Base-by-base conservation (phyloP, 2,888 invertebrate species). In the Epinotia brunnichana region DNA sequence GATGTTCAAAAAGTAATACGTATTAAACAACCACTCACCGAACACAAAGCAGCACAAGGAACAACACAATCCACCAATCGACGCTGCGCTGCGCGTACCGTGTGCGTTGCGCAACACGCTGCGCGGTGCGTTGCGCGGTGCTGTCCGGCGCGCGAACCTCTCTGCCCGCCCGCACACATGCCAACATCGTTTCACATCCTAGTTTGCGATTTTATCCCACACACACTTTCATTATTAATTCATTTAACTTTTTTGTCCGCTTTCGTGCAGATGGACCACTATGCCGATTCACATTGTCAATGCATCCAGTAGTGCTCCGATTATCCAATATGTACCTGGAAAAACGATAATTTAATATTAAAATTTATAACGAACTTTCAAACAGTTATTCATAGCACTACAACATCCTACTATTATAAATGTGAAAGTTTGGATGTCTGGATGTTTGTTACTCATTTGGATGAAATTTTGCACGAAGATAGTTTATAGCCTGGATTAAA, bases 171-270 rank as follows among this genome's bases (percentile, higher is more conserved):
- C 89, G 88, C 85, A 84, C 87, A 81, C 91, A 90, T 91, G 77
- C 87, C 84, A 85, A 84, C 91, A 92, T 92, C 83, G 82, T 87
- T 81, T 92, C 87, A 91, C 91, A 92, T 92, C 90, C 86, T 90
- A 84, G 79, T 83, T 83, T 81, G 77, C 77, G 78, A 78, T 77
- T 79, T 81, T 83, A 85, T 84, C 82, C 80, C 75, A 79, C 82
- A 82, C 81, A 82, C 85, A 85, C 84, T 77, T 77, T 77, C 76
- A 75, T 75, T 77, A 73, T 75, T 41, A 41, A 54, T 41, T 66
- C 15, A 15, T 77, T 74, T 74, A 64, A 74, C 71, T 48, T 24
- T 56, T 70, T 56, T 56, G 61, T 44, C 59, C 64, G 67, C 51
- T 53, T 59, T 24, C 24, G 21, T 21, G 21, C 56, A 24, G 21